Percentiles rank a stretch among this genome's conserved stretches.
Evolutionary conservation across 2,888 invertebrate species (phyloP).

Genomic region (Micoletzkya japonica): DNA sequence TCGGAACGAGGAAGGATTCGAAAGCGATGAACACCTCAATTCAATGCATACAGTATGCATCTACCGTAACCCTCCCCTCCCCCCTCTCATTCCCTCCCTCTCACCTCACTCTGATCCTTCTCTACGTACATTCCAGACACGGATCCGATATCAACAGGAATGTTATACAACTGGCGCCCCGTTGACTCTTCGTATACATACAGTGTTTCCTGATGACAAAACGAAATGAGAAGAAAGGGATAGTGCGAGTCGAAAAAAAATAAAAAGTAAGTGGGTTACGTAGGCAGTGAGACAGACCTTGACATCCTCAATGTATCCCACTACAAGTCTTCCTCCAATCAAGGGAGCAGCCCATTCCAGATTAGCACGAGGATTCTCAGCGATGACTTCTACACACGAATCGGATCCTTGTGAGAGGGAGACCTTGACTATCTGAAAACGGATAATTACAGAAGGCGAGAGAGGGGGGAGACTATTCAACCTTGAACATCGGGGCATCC

Average conservation of each 20-base stretch:
- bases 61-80: too few relatives aligned
- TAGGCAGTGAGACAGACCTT: constrained; percentile 72
- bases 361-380: constrained; percentile 74
- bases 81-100: not conserved
- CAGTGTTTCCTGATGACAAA: constrained; percentile 75
- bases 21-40: constrained; percentile 81
- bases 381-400: not conserved
- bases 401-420: constrained; percentile 1
- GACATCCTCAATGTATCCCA: constrained; percentile 89
- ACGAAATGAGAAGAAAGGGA: constrained; percentile 11
- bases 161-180: constrained; percentile 75
- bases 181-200: constrained; percentile 78
- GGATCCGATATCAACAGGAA: constrained; percentile 77
- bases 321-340: constrained; percentile 80
- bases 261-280: not conserved
- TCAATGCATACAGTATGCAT: constrained; percentile 65
- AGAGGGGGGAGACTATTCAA: constrained; percentile 66
- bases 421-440: constrained; percentile 69
- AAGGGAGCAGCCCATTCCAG: constrained; percentile 86
- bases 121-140: constrained; percentile 83
- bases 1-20: constrained; percentile 88
- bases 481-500: constrained; percentile 85
- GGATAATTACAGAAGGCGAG: not conserved
- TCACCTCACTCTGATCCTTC: constrained; percentile 66
- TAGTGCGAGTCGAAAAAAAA: not conserved